Percentiles rank a stretch among this genome's conserved stretches.
Evolutionary conservation across 2,113 vertebrate genomes (phyloP).

Genomic region (Corydoras sp.): DNA sequence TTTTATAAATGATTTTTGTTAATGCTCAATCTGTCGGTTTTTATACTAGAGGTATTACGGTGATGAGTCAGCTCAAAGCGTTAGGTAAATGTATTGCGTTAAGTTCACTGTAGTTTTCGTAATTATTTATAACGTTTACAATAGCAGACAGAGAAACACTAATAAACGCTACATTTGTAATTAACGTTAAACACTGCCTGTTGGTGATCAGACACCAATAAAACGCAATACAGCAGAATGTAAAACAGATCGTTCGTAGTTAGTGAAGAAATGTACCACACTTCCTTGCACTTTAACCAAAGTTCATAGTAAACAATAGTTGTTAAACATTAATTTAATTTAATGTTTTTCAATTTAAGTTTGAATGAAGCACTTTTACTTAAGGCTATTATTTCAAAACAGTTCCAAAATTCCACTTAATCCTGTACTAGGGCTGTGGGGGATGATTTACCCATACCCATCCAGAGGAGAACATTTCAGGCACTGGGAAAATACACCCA

Average conservation of each 20-base stretch:
- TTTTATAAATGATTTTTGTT: no score
- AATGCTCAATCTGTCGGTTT: background rate
- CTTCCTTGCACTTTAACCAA: background rate
- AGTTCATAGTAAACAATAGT: background rate
- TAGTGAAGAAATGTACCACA: background rate
- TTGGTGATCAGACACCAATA: background rate
- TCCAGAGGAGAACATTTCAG: no score
- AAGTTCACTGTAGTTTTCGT: background rate
- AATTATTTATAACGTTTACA: background rate
- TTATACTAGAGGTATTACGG: constrained; percentile 23
- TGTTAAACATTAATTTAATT: background rate
- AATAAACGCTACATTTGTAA: background rate
- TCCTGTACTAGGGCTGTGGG: no score
- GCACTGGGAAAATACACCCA: no score
- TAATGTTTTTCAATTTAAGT: background rate
- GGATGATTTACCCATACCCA: no score
- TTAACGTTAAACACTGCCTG: background rate
- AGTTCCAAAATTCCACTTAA: no score
- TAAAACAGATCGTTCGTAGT: background rate
- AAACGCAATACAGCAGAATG: background rate
- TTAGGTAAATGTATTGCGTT: background rate
- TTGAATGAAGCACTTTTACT: no score
- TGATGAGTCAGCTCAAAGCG: constrained; percentile 43
- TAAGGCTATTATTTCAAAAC: no score
- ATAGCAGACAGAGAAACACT: background rate